Base-by-base conservation (phyloP, 2,113 vertebrate species). In the Oreotrochilus melanogaster region DNA sequence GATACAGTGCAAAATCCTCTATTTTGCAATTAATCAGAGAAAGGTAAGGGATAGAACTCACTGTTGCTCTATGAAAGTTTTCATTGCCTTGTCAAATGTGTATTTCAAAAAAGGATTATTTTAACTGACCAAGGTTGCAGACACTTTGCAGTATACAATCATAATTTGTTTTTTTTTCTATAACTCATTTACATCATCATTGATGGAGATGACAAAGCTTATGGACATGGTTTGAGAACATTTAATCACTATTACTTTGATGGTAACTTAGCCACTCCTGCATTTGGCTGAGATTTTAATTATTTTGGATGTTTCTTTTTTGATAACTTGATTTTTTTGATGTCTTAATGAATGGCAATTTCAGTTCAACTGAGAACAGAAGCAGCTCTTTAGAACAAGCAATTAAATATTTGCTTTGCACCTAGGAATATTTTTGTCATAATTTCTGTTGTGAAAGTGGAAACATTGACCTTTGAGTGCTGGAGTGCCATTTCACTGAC, bases 331-430 rank as follows among this genome's bases (percentile, higher is more conserved):
- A 33, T 14, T 80, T 86, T 72, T 51, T 50, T 79, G 3, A 54
- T 81, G 57, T 58, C 70, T 47, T 91, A 91, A 76, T 80, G 33
- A 88, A 62, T 37, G 51, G 9, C 33, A 94, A 53, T 89, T 94
- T 93, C 39, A 65, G 3, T 58, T 92, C 51, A 78, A 62, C 30
- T 78, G 57, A 75, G 66, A 91, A 56, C 45, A 87, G 43, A 43
- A 73, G 35, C 18, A 87, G 35, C 23, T 27, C 37, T 78, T 60
- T 72, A 74, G 19, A 84, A 78, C 30, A 60, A 15, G 22, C 11
- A 74, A 78, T 84, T 89, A 89, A 87, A 67, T 87, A 51, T 81
- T 90, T 74, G 11, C 30, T 78, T 81, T 91, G 39, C 85, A 70
- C 14, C 23, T 81, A 6, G 64, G 48, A 85, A 18, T 93, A 85